These are phyloP conservation scores for Gallinago solitaria DNA, from an alignment of 2,797 vertebrate genomes.

Conservation along the genomic window DNA sequence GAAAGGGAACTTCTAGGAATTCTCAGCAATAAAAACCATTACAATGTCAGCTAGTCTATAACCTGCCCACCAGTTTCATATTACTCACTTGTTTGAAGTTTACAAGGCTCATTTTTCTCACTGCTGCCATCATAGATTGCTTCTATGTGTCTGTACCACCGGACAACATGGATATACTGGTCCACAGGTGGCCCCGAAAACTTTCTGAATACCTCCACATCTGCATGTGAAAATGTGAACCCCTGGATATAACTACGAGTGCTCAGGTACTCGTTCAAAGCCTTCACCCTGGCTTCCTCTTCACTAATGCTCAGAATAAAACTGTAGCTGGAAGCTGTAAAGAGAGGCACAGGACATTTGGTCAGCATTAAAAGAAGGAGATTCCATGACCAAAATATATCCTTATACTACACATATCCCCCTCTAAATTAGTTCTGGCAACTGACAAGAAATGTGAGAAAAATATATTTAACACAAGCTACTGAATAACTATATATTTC, in stretches of 20 bases:
- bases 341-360: conserved; percentile 77
- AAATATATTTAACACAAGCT: not conserved
- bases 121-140: conserved; percentile 83
- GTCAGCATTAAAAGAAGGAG: conserved; percentile 51
- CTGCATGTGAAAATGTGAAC: conserved; percentile 88
- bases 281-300: conserved; percentile 83
- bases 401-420: not conserved
- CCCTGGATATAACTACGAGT: conserved; percentile 95
- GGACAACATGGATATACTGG: conserved; percentile 87
- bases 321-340: conserved; percentile 90
- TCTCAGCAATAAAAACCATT: conserved; percentile 2
- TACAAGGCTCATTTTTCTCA: conserved; percentile 65
- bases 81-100: conserved; percentile 82
- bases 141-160: conserved; percentile 95
- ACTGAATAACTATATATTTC: not conserved
- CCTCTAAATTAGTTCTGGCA: not conserved
- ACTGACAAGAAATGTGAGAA: not conserved
- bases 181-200: conserved; percentile 84
- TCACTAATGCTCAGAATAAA: conserved; percentile 89
- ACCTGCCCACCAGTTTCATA: conserved; percentile 74
- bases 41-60: conserved; percentile 52
- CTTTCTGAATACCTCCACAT: conserved; percentile 86
- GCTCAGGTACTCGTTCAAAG: conserved; percentile 91
- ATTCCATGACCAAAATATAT: conserved; percentile 56
- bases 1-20: not conserved